Evolutionary conservation across 2,113 vertebrate species (phyloP).

Genomic region (Silurus glanis): DNA sequence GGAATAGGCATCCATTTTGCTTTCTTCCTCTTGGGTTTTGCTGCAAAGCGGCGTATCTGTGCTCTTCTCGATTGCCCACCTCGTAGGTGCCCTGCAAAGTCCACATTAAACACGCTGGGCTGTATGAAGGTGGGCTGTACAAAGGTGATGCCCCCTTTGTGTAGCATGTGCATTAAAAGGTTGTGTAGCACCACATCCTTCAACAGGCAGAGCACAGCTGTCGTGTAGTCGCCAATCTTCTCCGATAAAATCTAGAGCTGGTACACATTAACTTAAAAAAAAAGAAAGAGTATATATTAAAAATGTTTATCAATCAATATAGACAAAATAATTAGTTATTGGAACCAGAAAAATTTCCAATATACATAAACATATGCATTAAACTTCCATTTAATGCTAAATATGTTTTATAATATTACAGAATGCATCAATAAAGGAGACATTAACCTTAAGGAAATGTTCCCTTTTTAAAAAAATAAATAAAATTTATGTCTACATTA

Average conservation of each 20-base stretch:
- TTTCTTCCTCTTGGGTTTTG: conserved; percentile 88
- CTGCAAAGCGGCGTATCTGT: conserved; percentile 75
- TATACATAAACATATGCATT: neutral
- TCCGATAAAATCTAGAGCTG: conserved; percentile 87
- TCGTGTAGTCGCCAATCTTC: conserved; percentile 91
- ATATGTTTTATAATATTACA: neutral
- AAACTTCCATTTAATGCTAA: neutral
- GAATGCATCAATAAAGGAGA: neutral
- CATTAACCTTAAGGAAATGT: neutral
- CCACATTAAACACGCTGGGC: conserved; percentile 91
- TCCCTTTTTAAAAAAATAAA: neutral
- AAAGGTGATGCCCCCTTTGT: conserved; percentile 90
- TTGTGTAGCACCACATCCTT: conserved; percentile 93
- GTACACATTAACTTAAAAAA: conserved; percentile 15
- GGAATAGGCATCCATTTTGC: conserved; percentile 82
- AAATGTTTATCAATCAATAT: neutral
- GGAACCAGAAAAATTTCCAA: too few species aligned
- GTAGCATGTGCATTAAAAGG: conserved; percentile 92
- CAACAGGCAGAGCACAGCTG: conserved; percentile 90
- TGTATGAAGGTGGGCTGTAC: too few species aligned
- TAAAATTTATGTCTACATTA: neutral
- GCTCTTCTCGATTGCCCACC: conserved; percentile 73
- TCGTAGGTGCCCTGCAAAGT: conserved; percentile 70
- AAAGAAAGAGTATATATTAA: neutral
- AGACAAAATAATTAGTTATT: neutral